These are phyloP conservation scores for Morpho deidamia DNA, from an alignment of 2,888 invertebrate genomes.

Conservation along the genomic window DNA sequence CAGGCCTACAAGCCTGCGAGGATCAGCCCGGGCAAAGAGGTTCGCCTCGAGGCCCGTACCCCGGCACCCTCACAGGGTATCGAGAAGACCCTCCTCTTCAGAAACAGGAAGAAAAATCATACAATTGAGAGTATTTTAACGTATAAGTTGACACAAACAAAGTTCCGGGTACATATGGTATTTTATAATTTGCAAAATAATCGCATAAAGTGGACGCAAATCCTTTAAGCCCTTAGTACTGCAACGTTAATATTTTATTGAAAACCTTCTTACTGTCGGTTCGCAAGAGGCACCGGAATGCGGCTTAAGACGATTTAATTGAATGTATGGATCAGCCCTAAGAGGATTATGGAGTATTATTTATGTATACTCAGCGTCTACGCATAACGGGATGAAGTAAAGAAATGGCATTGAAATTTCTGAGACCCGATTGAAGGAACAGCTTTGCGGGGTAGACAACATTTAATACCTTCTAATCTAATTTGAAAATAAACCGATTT, in stretches of 20 bases:
- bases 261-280: conserved; percentile 30
- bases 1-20: too few relatives aligned
- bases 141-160: neutral
- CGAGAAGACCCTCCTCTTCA: too few relatives aligned
- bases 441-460: neutral
- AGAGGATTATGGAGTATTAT: conserved; percentile 33
- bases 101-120: too few relatives aligned
- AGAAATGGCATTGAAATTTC: conserved; percentile 9
- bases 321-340: conserved; percentile 39
- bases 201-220: conserved; percentile 11
- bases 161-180: too few relatives aligned
- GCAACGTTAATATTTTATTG: conserved; percentile 34
- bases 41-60: too few relatives aligned
- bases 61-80: too few relatives aligned
- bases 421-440: neutral
- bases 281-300: conserved; percentile 20
- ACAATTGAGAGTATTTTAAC: neutral
- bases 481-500: neutral
- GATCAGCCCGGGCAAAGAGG: too few relatives aligned
- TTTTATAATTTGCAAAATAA: neutral
- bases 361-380: conserved; percentile 25
- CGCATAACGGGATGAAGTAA: conserved; percentile 9
- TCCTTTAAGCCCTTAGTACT: conserved; percentile 3
- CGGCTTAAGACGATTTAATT: conserved; percentile 35
- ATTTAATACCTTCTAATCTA: neutral